Conservation (phyloP, 2,888 invertebrate species). For the Parasteatoda lunata region DNA sequence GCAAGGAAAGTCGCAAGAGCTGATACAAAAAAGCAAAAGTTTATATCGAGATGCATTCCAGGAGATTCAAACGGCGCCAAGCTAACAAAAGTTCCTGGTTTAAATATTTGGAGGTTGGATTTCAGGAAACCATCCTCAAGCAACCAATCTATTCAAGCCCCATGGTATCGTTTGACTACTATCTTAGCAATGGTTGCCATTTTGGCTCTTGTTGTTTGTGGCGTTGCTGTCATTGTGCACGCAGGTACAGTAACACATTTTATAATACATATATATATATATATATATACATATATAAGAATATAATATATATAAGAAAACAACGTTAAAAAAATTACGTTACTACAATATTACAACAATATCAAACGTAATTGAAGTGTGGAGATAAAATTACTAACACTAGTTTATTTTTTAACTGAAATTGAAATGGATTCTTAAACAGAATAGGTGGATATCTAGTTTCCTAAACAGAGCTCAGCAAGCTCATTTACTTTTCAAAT, state of each 20-base stretch:
- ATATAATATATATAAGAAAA: too few relatives aligned
- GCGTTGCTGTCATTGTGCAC: constrained; percentile 46
- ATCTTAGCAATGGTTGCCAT: constrained; percentile 27
- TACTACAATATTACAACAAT: too few relatives aligned
- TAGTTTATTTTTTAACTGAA: too few relatives aligned
- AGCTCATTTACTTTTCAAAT: too few relatives aligned
- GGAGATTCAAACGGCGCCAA: constrained; percentile 32
- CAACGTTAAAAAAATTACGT: too few relatives aligned
- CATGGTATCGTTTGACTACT: constrained; percentile 21
- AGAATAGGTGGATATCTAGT: too few relatives aligned
- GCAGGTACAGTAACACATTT: constrained; percentile 27
- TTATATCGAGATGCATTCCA: constrained; percentile 24
- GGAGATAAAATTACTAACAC: too few relatives aligned
- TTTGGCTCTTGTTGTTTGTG: constrained; percentile 33
- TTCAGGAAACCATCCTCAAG: constrained; percentile 33
- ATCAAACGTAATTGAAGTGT: too few relatives aligned
- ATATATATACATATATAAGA: too few relatives aligned
- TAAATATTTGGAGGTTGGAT: constrained; percentile 57
- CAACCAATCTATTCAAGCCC: neutral
- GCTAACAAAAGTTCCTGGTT: constrained; percentile 57
- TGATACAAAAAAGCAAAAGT: constrained; percentile 28
- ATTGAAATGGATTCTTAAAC: too few relatives aligned
- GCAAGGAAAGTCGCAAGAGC: constrained; percentile 17
- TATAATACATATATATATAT: neutral
- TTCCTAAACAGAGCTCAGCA: too few relatives aligned